These are phyloP conservation scores for Congeria kusceri DNA, from an alignment of 2,888 invertebrate species.

Conservation along the genomic window DNA sequence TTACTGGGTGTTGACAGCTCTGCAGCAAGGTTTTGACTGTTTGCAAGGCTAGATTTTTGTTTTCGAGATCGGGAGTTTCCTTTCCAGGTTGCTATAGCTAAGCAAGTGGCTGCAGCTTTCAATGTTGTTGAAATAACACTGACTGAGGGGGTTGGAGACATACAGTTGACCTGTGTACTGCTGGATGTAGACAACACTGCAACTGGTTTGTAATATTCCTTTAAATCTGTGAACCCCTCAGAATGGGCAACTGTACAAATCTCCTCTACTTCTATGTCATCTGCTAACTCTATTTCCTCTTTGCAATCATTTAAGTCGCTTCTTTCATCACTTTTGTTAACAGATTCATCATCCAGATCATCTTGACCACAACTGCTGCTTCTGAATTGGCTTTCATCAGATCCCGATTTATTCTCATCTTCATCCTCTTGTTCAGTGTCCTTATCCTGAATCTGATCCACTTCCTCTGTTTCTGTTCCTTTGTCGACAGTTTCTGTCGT, in stretches of 20 bases:
- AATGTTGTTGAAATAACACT: background rate
- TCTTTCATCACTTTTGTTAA: background rate
- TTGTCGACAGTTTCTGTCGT: constrained; percentile 56
- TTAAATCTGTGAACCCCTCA: constrained; percentile 4
- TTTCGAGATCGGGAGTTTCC: constrained; percentile 36
- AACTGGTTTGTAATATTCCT: background rate
- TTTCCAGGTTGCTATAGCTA: constrained; percentile 59
- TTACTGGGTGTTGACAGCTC: constrained; percentile 28
- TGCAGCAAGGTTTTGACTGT: constrained; percentile 39
- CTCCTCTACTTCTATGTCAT: background rate
- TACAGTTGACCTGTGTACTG: background rate
- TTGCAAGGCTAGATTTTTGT: constrained; percentile 37
- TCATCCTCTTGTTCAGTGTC: constrained; percentile 27
- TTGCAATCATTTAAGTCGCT: background rate
- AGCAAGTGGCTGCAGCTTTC: constrained; percentile 33
- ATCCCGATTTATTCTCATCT: constrained; percentile 18
- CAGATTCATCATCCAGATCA: constrained; percentile 8
- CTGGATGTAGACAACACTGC: background rate
- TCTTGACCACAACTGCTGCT: constrained; percentile 11
- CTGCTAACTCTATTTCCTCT: background rate
- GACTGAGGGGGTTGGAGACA: background rate
- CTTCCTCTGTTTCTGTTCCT: constrained; percentile 63
- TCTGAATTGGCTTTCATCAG: background rate
- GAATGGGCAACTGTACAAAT: background rate
- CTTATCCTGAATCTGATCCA: constrained; percentile 43